Evolutionary conservation across 2,797 vertebrate genomes (phyloP).

Genomic region (Botia almorhae): DNA sequence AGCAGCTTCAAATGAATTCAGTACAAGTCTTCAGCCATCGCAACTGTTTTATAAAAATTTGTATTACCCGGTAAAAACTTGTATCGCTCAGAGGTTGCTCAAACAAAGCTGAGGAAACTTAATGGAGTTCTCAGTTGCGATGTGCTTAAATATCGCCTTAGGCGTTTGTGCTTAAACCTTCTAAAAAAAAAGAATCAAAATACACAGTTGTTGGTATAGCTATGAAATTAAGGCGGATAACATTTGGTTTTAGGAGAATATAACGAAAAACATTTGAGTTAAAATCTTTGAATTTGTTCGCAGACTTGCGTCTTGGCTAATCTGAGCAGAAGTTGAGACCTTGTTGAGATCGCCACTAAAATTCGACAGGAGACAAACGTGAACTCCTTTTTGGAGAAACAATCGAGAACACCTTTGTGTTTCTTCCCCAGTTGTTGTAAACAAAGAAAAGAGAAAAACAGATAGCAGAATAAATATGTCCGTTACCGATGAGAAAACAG

Average conservation of each 20-base stretch:
- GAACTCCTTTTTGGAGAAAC: neutral
- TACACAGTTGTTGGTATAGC: neutral
- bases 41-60: slow-evolving; percentile 62
- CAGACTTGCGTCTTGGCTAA: neutral
- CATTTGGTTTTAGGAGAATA: too few relatives aligned
- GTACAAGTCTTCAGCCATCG: slow-evolving; percentile 66
- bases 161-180: neutral
- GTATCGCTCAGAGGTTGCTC: slow-evolving; percentile 17
- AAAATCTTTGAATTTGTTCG: neutral
- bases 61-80: slow-evolving; percentile 63
- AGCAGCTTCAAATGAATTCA: slow-evolving; percentile 63
- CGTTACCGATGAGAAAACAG: slow-evolving; percentile 64
- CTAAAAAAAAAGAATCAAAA: slow-evolving; percentile 37
- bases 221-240: too few relatives aligned
- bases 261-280: too few relatives aligned
- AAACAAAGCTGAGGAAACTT: slow-evolving; percentile 23
- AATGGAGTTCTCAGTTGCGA: neutral
- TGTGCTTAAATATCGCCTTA: neutral
- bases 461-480: slow-evolving; percentile 68
- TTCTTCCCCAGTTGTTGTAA: slow-evolving; percentile 51
- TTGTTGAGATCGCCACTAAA: neutral
- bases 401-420: neutral
- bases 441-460: slow-evolving; percentile 51
- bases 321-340: neutral
- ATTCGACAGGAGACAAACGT: neutral